Evolutionary conservation across 23 tunicate genomes (phyloP), one percentile per base, ranked within the genome.

Genomic region (Halocynthia roretzi): DNA sequence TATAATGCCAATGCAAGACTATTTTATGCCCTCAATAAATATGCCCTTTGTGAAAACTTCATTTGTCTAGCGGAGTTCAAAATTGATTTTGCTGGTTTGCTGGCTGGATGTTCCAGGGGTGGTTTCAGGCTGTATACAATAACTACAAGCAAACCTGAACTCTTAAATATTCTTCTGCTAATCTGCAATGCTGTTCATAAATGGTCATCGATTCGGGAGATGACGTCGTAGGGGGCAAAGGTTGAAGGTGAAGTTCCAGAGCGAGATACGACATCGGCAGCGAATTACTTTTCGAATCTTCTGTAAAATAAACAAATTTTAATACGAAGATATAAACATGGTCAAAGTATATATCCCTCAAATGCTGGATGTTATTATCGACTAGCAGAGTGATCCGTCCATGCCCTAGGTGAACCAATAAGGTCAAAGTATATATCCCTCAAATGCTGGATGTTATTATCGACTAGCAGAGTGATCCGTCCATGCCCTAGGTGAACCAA

Each of bases 201-300:
- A 91, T 91, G 7, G 82, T 84, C 87, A 91, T 81, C 56, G 97
- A 91, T 67, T 91, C 70, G 57, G 83, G 50, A 50, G 88, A 83
- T 21, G 87, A 77, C 5, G 97, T 82, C 54, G 89, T 81, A 6
- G 97, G 97, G 14, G 97, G 97, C 19, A 91, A 83, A 50, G 97
- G 97, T 85, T 91, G 97, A 2, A 91, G 76, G 50, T 91, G 97
- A 11, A 91, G 86, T 55, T 91, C 97, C 19, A 91, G 83, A 5
- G 97, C 84, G 77, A 91, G 83, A 78, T 91, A 91, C 31, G 97
- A 86, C 14, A 83, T 80, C 22, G 76, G 51, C 75, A 63, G 57
- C 10, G 78, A 74, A 20, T 50, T 21, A 18, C 78, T 74, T 22
- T 74, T 74, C 15, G 78, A 64, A 50, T 74, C 78, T 55, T 55